Evolutionary conservation across 2,113 vertebrate species (phyloP).

Genomic region (Cynoglossus semilaevis): DNA sequence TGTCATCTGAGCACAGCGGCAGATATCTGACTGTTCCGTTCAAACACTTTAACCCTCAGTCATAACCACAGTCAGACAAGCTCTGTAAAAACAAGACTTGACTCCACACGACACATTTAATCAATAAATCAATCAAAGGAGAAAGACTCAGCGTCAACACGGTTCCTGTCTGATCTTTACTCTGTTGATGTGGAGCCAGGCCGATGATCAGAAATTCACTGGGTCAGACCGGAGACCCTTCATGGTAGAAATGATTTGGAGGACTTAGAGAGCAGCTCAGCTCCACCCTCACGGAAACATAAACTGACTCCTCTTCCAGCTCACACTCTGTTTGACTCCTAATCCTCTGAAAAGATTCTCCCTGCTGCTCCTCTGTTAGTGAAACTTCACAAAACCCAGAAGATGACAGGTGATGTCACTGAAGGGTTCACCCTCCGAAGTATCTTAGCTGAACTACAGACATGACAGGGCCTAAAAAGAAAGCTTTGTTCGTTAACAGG

Average conservation of each 20-base stretch:
- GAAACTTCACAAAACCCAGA: conserved; percentile 29
- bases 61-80: background rate
- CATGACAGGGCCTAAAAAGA: no score
- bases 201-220: no score
- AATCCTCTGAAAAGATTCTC: conserved; percentile 29
- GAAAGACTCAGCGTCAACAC: conserved; percentile 29
- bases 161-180: no score
- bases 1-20: background rate
- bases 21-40: conserved; percentile 2
- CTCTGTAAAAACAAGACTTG: conserved; percentile 8
- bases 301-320: conserved; percentile 47
- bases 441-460: no score
- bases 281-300: conserved; percentile 32
- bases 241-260: no score
- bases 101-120: conserved; percentile 51
- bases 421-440: no score
- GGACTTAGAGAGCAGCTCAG: background rate
- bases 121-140: conserved; percentile 52
- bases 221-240: no score
- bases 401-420: background rate
- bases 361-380: conserved; percentile 21
- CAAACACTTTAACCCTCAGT: conserved; percentile 8
- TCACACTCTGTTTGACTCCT: conserved; percentile 46
- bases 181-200: no score
- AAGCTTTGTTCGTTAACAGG: no score